Evolutionary conservation across 2,888 invertebrate genomes (phyloP).

Genomic region (Megaustenia siamemsis): DNA sequence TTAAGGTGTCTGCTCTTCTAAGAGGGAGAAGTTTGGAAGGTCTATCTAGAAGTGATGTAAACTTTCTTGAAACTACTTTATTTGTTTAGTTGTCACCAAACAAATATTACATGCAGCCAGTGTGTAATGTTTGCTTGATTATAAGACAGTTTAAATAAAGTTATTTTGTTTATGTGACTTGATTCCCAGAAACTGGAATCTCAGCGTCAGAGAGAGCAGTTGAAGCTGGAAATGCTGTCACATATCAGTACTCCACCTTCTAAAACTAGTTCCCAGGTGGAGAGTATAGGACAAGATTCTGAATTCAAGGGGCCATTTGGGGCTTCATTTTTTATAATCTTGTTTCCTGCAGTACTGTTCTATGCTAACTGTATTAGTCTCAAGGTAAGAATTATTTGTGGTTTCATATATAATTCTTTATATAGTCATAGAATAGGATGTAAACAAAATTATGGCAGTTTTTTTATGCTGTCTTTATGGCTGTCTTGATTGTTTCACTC

Average conservation of each 20-base stretch:
- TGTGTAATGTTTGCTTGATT: background rate
- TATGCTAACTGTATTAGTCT: constrained; percentile 81
- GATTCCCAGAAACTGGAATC: constrained; percentile 51
- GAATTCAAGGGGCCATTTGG: constrained; percentile 83
- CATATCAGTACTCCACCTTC: constrained; percentile 51
- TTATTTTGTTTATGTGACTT: background rate
- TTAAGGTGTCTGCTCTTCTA: too few relatives aligned
- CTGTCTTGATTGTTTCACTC: too few relatives aligned
- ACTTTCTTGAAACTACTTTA: too few relatives aligned
- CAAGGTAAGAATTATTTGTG: constrained; percentile 78
- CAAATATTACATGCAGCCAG: too few relatives aligned
- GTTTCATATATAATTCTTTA: too few relatives aligned
- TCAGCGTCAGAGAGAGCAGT: constrained; percentile 46
- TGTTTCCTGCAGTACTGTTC: constrained; percentile 80
- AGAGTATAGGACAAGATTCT: constrained; percentile 54
- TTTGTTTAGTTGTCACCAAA: too few relatives aligned
- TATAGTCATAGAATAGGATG: too few relatives aligned
- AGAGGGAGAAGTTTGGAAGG: too few relatives aligned
- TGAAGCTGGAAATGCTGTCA: constrained; percentile 51
- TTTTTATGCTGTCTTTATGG: too few relatives aligned
- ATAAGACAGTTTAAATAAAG: background rate
- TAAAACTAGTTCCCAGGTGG: constrained; percentile 43
- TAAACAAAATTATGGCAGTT: too few relatives aligned
- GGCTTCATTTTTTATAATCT: constrained; percentile 80
- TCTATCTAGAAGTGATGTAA: too few relatives aligned